Evolutionary conservation across 2,113 vertebrate genomes (phyloP).

Genomic region (Motacilla alba): DNA sequence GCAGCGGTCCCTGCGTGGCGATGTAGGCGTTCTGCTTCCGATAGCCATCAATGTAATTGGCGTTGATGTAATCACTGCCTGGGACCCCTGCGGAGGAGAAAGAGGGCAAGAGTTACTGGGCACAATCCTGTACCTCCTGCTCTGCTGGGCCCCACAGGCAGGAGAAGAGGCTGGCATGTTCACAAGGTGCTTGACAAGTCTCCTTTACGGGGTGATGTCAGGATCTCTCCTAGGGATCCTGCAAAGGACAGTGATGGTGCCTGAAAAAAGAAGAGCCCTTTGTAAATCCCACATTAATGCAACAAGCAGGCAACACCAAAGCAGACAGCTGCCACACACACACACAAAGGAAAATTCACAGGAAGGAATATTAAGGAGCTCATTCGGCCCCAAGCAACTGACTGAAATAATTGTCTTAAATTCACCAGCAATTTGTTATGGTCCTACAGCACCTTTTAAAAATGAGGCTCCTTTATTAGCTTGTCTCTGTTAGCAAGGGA

Average conservation of each 20-base stretch:
- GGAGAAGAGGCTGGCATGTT: neutral
- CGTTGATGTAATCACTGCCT: conserved; percentile 95
- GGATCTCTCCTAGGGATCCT: neutral
- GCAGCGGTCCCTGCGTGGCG: conserved; percentile 91
- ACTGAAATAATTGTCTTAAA: conserved; percentile 51
- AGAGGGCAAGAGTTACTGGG: neutral
- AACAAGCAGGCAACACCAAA: conserved; percentile 16
- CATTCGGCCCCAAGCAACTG: conserved; percentile 21
- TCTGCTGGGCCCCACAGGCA: neutral
- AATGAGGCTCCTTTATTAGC: neutral
- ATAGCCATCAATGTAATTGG: conserved; percentile 95
- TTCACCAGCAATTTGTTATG: conserved; percentile 23
- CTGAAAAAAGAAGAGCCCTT: neutral
- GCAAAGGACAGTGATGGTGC: neutral
- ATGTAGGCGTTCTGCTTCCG: conserved; percentile 98
- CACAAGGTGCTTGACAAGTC: neutral
- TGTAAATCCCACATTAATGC: neutral
- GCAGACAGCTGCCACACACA: conserved; percentile 4
- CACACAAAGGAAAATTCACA: conserved; percentile 34
- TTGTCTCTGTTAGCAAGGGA: neutral
- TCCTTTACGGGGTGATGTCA: neutral
- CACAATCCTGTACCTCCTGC: neutral
- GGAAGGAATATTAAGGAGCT: conserved; percentile 47
- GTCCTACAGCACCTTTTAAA: conserved; percentile 21
- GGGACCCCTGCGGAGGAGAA: conserved; percentile 77